Evolutionary conservation across 1,140 invertebrate genomes (phyloP), one percentile per base, ranked within the genome.

Genomic region (Campodea augens): DNA sequence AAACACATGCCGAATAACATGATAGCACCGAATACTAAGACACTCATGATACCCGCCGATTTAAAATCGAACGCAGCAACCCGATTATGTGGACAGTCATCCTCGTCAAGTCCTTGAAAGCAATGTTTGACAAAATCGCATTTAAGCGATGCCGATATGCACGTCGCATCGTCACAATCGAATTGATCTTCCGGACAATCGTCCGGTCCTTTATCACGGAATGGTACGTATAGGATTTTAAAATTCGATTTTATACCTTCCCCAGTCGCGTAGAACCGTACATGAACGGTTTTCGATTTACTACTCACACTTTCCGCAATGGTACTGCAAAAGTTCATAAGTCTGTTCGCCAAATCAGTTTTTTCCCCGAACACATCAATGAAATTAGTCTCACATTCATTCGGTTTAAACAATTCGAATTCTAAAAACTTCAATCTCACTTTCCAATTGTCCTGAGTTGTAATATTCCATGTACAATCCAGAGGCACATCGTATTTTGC

Each of bases 1-100:
- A 80, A 76, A 56, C 81, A 84, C 76, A 92, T 83, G 13, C 84
- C 85, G 25, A 76, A 76, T 42, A 91, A 69, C 36, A 91, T 85
- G 20, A 88, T 61, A 12, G 78, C 81, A 57, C 90, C 90, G 25
- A 92, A 77, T n/a, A 87, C 73, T 48, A 91, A 70, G 41, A 91
- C 90, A 49, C 89, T 83, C 51, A 86, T 68, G 55, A 90, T 84
- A 57, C 90, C 81, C 38, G 81, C 73, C 1, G 58, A 54, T 51
- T 46, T 47, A 7, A 58, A 43, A 13, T 53, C 47, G 18, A 45
- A 50, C 4, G 56, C 15, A 7, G 7, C 15, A 7, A 32, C 27
- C 7, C 15, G 7, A 7, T 32, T 32, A 15, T 32, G 7, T 42
- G 68, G 61, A 48, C 76, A 72, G 1, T 61, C 62, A 40, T 74